A percentile compares a stretch with the other conserved stretches of the same genome.
Conservation (phyloP, 35 echinoderm and acorn worm species). For the Heliocidaris tuberculata region DNA sequence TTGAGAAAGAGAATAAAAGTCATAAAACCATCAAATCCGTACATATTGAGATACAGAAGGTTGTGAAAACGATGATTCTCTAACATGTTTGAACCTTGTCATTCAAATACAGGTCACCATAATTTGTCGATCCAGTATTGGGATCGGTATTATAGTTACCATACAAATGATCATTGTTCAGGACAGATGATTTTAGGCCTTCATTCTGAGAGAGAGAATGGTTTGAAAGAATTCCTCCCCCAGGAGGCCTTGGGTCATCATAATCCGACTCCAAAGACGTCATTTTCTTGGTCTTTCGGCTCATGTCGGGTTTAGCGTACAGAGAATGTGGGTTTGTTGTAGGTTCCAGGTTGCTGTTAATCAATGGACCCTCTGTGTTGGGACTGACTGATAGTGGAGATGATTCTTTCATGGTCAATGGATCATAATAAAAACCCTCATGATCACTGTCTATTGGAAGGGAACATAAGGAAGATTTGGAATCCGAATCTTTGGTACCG, state of each 20-base stretch:
- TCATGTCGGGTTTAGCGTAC: background rate
- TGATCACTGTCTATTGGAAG: too few relatives aligned
- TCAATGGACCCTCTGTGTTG: too few relatives aligned
- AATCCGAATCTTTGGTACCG: too few relatives aligned
- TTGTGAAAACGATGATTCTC: background rate
- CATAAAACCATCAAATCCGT: too few relatives aligned
- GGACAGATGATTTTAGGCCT: background rate
- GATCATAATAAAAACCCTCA: too few relatives aligned
- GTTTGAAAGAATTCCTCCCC: background rate
- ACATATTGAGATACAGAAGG: background rate
- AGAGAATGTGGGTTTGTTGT: background rate
- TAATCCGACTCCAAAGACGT: background rate
- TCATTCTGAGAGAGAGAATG: background rate
- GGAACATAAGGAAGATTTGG: too few relatives aligned
- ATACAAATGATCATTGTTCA: background rate
- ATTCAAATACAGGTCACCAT: background rate
- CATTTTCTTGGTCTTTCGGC: background rate
- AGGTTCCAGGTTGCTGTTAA: too few relatives aligned
- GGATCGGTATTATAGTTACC: background rate
- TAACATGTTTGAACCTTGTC: background rate
- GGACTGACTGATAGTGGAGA: too few relatives aligned
- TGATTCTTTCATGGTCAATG: too few relatives aligned
- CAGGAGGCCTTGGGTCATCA: background rate
- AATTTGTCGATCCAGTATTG: background rate
- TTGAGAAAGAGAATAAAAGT: too few relatives aligned